Conservation (phyloP, 2,888 invertebrate genomes). For the Hypselothyrea guttata region DNA sequence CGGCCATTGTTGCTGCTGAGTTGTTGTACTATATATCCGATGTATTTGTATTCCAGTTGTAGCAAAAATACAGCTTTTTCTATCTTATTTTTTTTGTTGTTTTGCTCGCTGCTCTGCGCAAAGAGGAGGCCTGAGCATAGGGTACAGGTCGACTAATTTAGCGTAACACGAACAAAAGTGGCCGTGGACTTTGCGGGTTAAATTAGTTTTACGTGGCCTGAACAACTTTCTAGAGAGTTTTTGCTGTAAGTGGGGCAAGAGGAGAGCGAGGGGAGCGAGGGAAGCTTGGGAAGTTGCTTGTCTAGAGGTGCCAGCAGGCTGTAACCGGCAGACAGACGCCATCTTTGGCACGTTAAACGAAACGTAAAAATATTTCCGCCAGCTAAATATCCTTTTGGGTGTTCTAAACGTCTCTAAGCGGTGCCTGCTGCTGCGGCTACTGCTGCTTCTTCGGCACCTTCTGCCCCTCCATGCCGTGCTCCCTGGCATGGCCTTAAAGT, state of each 20-base stretch:
- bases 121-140: background rate
- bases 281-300: constrained; percentile 2
- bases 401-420: constrained; percentile 66
- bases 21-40: constrained; percentile 17
- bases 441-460: constrained; percentile 8
- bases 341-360: constrained; percentile 79
- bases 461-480: constrained; percentile 3
- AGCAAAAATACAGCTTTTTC: constrained; percentile 38
- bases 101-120: constrained; percentile 23
- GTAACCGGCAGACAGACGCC: constrained; percentile 33
- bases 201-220: constrained; percentile 74
- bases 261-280: background rate
- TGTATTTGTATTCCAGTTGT: constrained; percentile 34
- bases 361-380: constrained; percentile 81
- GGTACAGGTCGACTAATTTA: constrained; percentile 69
- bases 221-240: constrained; percentile 50
- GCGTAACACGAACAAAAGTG: constrained; percentile 75
- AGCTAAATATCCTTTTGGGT: constrained; percentile 78
- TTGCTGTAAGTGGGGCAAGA: constrained; percentile 7
- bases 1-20: constrained; percentile 1
- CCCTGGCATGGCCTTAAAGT: constrained; percentile 53
- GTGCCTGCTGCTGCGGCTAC: constrained; percentile 46
- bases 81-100: constrained; percentile 13
- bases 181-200: constrained; percentile 73
- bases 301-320: constrained; percentile 22